phyloP scores from a whole-genome alignment of 2,797 vertebrate species.

The Forpus xanthops region DNA sequence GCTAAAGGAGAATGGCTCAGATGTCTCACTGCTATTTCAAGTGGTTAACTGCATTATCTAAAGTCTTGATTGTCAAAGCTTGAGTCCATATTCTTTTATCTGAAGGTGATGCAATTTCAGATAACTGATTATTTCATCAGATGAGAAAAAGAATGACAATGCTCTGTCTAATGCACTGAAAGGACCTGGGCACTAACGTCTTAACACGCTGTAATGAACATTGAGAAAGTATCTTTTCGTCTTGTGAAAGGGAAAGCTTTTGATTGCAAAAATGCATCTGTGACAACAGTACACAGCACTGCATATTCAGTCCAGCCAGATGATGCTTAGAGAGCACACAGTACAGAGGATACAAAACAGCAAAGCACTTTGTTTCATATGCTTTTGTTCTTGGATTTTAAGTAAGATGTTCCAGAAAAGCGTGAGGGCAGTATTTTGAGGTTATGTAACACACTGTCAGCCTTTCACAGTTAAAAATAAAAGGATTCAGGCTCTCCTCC shows the following conservation, averaged over 20 bases:
- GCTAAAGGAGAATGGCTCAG: background rate
- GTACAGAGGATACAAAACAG: background rate
- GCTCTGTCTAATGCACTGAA: constrained; percentile 48
- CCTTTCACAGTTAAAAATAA: constrained; percentile 33
- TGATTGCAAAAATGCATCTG: constrained; percentile 13
- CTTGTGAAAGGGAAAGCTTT: constrained; percentile 7
- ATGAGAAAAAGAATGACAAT: constrained; percentile 17
- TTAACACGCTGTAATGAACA: constrained; percentile 39
- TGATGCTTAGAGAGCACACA: background rate
- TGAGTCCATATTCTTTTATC: constrained; percentile 30
- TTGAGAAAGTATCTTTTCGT: constrained; percentile 50
- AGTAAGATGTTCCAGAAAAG: constrained; percentile 14
- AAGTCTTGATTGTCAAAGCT: constrained; percentile 45
- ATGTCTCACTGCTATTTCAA: constrained; percentile 30
- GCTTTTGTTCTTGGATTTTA: constrained; percentile 33
- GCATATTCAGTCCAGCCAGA: background rate
- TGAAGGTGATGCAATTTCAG: constrained; percentile 57
- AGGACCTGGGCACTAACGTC: constrained; percentile 16
- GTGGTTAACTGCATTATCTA: constrained; percentile 51
- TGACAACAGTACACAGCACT: background rate
- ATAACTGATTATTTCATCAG: constrained; percentile 52
- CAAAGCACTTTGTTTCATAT: background rate
- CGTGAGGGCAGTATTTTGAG: constrained; percentile 23
- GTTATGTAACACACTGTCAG: constrained; percentile 50
- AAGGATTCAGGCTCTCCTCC: constrained; percentile 27